Base-by-base conservation (phyloP, 2,797 vertebrate genomes). In the Pseudotriccus pelzelni region DNA sequence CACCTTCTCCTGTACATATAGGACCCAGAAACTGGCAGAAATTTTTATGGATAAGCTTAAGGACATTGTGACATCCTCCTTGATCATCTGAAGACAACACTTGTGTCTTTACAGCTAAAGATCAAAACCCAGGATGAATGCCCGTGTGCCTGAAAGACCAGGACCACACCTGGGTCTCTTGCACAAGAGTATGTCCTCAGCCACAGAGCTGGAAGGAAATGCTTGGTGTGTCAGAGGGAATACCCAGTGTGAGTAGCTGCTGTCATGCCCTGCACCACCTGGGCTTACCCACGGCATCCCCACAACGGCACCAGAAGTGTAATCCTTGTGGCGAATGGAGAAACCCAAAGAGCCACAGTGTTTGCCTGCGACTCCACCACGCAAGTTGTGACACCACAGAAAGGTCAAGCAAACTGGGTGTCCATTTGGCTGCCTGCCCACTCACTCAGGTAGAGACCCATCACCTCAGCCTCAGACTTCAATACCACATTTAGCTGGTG, bases 281-380 rank as follows among this genome's bases (percentile, higher is more conserved):
- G 1, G 92, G 69, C 55, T 84, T 91, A 91, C 43, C 69, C 73
- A 59, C 5, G 7, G 85, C 58, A 91, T 87, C 69, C 84, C 82
- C 3, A 0, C 78, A 85, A 32, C 7, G 36, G 46, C 74, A 94
- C 58, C 43, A 34, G 8, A 64, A 82, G 62, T 1, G 13, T 67
- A 89, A 91, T 77, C 15, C 47, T 64, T 9, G 24, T 58, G 83
- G 81, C 73, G 92, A 90, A 75, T 16, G n/a, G 68, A 92, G 82
- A 92, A 97, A 90, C 84, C 88, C 81, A 32, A 74, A 79, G 88
- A 84, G 63, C 86, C 92, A 80, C 92, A 87, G 59, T 52, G 77
- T 88, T 94, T 95, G 67, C 63, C 64, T 93, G 68, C 64, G 85
- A 49, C 43, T 83, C 78, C 46, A 22, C 56, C 83, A 44, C 4